Evolutionary conservation across 2,113 vertebrate genomes (phyloP), one percentile per base, ranked within the genome.

Genomic region (Rhinolophus sinicus): DNA sequence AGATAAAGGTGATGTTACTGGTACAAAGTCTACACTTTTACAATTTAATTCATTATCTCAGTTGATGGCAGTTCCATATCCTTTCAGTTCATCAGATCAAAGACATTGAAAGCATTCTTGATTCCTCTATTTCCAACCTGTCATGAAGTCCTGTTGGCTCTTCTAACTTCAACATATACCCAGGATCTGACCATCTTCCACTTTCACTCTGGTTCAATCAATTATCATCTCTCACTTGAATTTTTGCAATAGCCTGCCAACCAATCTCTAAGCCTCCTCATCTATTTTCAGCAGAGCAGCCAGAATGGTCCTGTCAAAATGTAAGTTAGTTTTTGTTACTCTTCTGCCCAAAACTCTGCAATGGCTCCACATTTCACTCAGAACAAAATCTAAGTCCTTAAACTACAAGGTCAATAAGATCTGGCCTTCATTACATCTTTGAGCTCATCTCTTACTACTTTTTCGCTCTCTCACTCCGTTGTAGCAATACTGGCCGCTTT

Each of bases 261-360:
- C 9, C 0, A 0, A 1, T 58, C 35, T 52, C 15, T 50, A 10
- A 22, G 0, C 9, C 33, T 65, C n/a, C 33, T 38, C 26, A 6
- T 26, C 35, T 26, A 10, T 73, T 84, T 65, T 54, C 30, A 81
- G 22, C 18, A 52, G 40, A 83, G 21, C 65, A 87, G 12, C 6
- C 52, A 50, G 13, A 14, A 18, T 4, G 38, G 21, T 56, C 21
- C 21, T 86, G 26, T 72, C 14, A 58, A 22, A 78, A 80, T 78
- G 4, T 8, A 38, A 62, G 44, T 50, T 44, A 50, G 11, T 40
- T n/a, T 67, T 35, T 26, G 24, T 52, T 24, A 19, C 9, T 14
- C n/a, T 82, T 69, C 40, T 69, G 40, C 75, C 67, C n/a, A 67
- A 33, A 86, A 35, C 6, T 10, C 33, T 92, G 33, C 14, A 38